Percentiles rank a stretch among this genome's conserved stretches.
phyloP scores from a whole-genome alignment of 2,113 vertebrate genomes.

The Antidorcas marsupialis region DNA sequence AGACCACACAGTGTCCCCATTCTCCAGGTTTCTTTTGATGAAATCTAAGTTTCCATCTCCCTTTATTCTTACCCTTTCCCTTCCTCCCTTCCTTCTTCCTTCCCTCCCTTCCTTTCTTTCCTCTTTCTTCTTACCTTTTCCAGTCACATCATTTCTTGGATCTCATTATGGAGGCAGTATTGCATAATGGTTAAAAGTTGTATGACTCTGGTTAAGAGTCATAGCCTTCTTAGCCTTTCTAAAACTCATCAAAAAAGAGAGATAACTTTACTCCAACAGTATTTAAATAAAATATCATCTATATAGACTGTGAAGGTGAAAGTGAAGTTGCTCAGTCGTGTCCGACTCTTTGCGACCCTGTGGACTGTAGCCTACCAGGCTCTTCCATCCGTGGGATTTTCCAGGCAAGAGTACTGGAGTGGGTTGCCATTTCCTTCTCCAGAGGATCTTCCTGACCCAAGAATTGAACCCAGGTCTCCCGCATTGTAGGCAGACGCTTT shows the following conservation, averaged over 20 bases:
- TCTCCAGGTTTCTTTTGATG: background rate
- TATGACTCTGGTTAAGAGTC: background rate
- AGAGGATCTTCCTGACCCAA: too few relatives aligned
- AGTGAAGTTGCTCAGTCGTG: too few relatives aligned
- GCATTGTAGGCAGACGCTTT: too few relatives aligned
- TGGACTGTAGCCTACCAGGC: too few relatives aligned
- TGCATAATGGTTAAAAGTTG: background rate
- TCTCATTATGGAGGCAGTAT: background rate
- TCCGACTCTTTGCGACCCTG: too few relatives aligned
- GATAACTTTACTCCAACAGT: background rate
- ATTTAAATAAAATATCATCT: background rate
- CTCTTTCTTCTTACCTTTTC: rapidly evolving
- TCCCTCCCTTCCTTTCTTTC: background rate
- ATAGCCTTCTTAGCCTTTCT: background rate
- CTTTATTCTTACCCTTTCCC: background rate
- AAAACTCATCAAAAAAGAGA: background rate
- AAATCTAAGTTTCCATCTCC: background rate
- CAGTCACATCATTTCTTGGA: background rate
- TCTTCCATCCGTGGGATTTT: too few relatives aligned
- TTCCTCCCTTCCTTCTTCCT: rapidly evolving
- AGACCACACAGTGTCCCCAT: background rate
- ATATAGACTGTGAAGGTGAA: background rate
- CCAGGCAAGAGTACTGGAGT: too few relatives aligned
- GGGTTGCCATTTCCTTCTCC: too few relatives aligned
- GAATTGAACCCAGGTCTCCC: too few relatives aligned